A percentile compares a stretch with the other conserved stretches of the same genome.
Evolutionary conservation across 2,888 invertebrate species (phyloP).

Genomic region (Andrena dorsata): DNA sequence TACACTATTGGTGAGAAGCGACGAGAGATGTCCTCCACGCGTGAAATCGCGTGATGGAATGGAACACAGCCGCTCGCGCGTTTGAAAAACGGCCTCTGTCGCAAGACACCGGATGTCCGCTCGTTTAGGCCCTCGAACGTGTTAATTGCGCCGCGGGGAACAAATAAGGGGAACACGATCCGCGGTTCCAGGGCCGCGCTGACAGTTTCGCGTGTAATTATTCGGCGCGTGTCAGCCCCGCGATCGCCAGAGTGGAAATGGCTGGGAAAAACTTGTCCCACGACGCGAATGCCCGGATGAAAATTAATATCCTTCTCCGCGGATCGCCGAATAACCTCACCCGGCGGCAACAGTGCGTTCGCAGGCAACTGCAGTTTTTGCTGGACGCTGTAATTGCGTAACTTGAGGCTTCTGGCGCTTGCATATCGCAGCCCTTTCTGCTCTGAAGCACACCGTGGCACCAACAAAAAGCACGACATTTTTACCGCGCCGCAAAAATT

Average conservation of each 20-base stretch:
- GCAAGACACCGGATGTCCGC: conserved; percentile 53
- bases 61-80: conserved; percentile 15
- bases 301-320: not conserved
- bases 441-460: not conserved
- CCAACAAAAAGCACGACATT: not conserved
- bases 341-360: conserved; percentile 6
- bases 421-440: not conserved
- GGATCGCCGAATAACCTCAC: not conserved
- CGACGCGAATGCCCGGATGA: not conserved
- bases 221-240: conserved; percentile 19
- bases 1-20: conserved; percentile 11
- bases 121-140: conserved; percentile 54
- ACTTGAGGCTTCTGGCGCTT: not conserved
- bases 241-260: conserved; percentile 17
- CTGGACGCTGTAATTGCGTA: not conserved
- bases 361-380: not conserved
- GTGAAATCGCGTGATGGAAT: conserved; percentile 38
- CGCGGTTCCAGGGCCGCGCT: conserved; percentile 13
- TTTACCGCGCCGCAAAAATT: not conserved
- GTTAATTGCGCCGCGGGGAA: conserved; percentile 36
- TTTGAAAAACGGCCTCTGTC: conserved; percentile 44
- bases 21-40: conserved; percentile 12
- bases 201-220: conserved; percentile 32
- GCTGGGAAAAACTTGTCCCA: not conserved
- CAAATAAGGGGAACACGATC: conserved; percentile 24